Evolutionary conservation across 2,888 invertebrate species (phyloP).

Genomic region (Tuberolachnus salignus): DNA sequence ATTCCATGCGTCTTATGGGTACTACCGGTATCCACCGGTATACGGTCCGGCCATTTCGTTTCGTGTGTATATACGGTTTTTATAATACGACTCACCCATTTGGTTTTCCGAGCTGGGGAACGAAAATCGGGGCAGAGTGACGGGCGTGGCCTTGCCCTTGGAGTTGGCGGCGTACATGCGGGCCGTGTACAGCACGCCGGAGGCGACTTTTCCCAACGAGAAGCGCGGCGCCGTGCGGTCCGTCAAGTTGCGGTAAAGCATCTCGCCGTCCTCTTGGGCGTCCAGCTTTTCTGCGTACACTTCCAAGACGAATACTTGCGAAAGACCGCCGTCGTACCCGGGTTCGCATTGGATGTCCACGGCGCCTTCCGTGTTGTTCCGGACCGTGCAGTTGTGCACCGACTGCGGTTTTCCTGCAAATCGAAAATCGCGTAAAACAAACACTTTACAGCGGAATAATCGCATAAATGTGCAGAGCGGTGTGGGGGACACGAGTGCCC

Average conservation of each 20-base stretch:
- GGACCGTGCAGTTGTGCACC: slow-evolving; percentile 80
- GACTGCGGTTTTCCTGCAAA: slow-evolving; percentile 78
- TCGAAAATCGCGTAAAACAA: too few relatives aligned
- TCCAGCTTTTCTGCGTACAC: slow-evolving; percentile 67
- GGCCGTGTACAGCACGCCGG: slow-evolving; percentile 70
- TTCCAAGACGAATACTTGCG: slow-evolving; percentile 83
- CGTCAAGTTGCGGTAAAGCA: slow-evolving; percentile 71
- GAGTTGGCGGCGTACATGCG: slow-evolving; percentile 83
- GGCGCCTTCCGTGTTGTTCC: slow-evolving; percentile 62
- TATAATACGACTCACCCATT: slow-evolving; percentile 71
- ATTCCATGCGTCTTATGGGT: too few relatives aligned
- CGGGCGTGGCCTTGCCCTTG: slow-evolving; percentile 83
- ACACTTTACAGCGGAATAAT: too few relatives aligned
- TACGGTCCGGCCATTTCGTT: too few relatives aligned
- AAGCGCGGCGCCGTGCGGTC: slow-evolving; percentile 71
- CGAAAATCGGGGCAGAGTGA: slow-evolving; percentile 82
- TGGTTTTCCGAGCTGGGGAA: slow-evolving; percentile 85
- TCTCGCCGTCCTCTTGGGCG: slow-evolving; percentile 71
- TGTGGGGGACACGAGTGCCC: too few relatives aligned
- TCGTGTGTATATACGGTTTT: too few relatives aligned
- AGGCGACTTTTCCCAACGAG: slow-evolving; percentile 64
- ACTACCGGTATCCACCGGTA: too few relatives aligned
- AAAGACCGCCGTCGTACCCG: slow-evolving; percentile 88
- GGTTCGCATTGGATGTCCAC: slow-evolving; percentile 84
- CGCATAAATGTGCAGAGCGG: too few relatives aligned